Base-by-base conservation (phyloP, 2,113 vertebrate genomes). In the Sturnus vulgaris region DNA sequence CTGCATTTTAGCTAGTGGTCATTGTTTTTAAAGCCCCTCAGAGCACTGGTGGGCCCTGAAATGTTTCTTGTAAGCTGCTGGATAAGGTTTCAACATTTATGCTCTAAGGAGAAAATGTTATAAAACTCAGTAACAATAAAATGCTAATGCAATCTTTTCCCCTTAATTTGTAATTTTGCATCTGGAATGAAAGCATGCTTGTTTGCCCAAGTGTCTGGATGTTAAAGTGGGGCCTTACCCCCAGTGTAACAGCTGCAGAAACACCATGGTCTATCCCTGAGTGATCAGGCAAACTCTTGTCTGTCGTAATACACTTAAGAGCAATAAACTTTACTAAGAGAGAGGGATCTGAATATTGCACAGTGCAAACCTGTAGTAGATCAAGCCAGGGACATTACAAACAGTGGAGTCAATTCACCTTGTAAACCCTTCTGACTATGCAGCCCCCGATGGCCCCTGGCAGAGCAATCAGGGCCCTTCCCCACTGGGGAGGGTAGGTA, bases 331-430 rank as follows among this genome's bases (percentile, higher is more conserved):
- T 59, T 44, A 21, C 49, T 6, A 7, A 16, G 63, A 80, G 63
- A 80, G 82, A 27, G 94, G 93, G 52, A 98, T 97, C 97, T 96
- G 98, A 89, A 97, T 94, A 98, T 97, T 94, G 96, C 92, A 97
- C 96, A 94, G 40, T 7, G 46, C 85, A 97, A 97, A 96, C 97
- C 96, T 94, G 93, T 93, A 61, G 52, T 66, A 79, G 95, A 97
- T 96, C 97, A 96, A 95, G 97, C 98, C 97, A 97, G 92, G 97
- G 97, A 98, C 97, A 98, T 98, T 98, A 96, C 71, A 63, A 78
- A 71, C 4, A 60, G 83, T 30, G 35, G 77, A 86, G 83, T 35
- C 92, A 95, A 91, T 92, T 37, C 92, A 89, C 84, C 82, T 55
- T 1, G 39, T 72, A 88, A 96, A 88, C 92, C 88, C 61, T 87